Percentiles rank a stretch among this genome's conserved stretches.
Conservation (phyloP, 1,140 invertebrate genomes). For the Drosophila mojavensis region DNA sequence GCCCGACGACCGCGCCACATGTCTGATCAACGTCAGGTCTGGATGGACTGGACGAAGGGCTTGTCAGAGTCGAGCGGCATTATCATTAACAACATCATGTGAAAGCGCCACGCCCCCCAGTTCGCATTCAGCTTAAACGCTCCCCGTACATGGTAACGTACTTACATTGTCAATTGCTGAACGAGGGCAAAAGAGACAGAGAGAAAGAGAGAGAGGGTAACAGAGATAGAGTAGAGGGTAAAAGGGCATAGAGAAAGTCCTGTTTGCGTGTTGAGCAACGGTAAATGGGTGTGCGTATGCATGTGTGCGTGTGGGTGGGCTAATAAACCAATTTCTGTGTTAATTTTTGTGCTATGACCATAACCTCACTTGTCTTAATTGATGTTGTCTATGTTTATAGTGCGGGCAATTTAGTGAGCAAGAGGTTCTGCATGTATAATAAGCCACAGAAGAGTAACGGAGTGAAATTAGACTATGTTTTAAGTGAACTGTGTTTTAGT, state of each 20-base stretch:
- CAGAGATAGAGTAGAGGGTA: background rate
- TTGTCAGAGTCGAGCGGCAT: conserved; percentile 49
- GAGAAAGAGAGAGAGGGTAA: no score
- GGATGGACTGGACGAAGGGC: conserved; percentile 1
- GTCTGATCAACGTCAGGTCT: conserved; percentile 71
- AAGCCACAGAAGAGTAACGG: background rate
- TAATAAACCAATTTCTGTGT: conserved; percentile 75
- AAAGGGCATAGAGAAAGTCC: background rate
- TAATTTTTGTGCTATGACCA: conserved; percentile 70
- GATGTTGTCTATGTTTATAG: conserved; percentile 59
- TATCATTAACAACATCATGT: conserved; percentile 75
- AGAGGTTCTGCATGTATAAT: background rate
- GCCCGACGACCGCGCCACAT: conserved; percentile 65
- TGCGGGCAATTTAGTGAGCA: conserved; percentile 50
- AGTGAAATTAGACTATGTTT: no score
- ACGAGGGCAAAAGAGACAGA: no score
- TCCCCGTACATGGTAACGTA: conserved; percentile 16
- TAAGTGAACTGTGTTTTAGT: no score
- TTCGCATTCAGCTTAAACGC: background rate
- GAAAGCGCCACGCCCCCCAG: conserved; percentile 36
- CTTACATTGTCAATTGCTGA: conserved; percentile 61
- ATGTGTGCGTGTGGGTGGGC: conserved; percentile 8
- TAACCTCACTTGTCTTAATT: conserved; percentile 61
- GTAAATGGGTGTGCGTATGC: background rate
- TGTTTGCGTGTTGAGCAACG: background rate